Evolutionary conservation across 1,140 invertebrate species (phyloP), one percentile per base, ranked within the genome.

Genomic region (Helicoverpa zea): DNA sequence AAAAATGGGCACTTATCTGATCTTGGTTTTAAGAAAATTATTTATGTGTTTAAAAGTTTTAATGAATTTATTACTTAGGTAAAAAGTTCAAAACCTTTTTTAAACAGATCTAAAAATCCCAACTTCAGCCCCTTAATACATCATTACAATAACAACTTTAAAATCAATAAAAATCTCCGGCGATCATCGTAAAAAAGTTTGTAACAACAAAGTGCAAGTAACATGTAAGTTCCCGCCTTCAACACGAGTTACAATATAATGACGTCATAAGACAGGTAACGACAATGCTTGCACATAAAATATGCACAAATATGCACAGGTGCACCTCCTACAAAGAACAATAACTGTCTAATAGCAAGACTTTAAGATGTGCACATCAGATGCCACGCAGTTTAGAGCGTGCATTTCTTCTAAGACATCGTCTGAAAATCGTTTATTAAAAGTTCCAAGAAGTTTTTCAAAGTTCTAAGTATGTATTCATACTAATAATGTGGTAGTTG

Each of bases 301-400:
- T 68, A 68, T 72, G 68, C 68, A 29, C 68, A 72, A 72, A 72
- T 68, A 68, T 72, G 68, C 68, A 29, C 68, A 72, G 68, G 68
- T 72, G 68, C 68, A 14, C 68, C 23, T 43, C 49, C 63, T 66
- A 66, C 64, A 68, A 49, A 68, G 64, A 68, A 68, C 64, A 68
- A 49, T 68, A 72, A 72, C 68, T 72, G 68, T 72, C 47, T 30
- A 23, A 52, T 49, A 49, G 64, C 43, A 51, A 11, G 64, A 49
- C 64, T 68, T 68, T 68, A 68, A 16, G 43, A 18, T 47, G 49
- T 16, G 35, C 18, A 11, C 43, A 49, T 68, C 43, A 68, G 64
- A 49, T 49, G 64, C 16, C 47, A 51, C 43, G 18, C 7, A 43
- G 16, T 47, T 66, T 35, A 35, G 16, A 11, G 56, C 4, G 35